Evolutionary conservation across 2,113 vertebrate genomes (phyloP).

Genomic region (Trematocara zebra): DNA sequence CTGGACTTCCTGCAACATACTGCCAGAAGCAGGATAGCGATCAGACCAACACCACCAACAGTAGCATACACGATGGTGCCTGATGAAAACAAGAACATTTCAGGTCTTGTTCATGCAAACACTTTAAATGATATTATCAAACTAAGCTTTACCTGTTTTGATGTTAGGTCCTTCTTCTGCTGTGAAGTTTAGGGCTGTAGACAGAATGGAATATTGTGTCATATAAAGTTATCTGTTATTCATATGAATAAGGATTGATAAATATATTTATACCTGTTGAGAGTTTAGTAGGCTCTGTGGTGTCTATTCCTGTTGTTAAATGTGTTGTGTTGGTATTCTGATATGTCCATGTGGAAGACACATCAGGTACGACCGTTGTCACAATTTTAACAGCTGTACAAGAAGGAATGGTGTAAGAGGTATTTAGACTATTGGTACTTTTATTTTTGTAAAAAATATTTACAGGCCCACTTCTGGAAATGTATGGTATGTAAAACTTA

Average conservation of each 20-base stretch:
- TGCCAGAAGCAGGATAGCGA: neutral
- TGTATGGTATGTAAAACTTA: neutral
- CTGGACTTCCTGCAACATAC: neutral
- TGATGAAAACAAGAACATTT: neutral
- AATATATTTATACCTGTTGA: neutral
- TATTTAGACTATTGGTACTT: neutral
- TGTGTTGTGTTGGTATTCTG: neutral
- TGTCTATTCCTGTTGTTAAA: neutral
- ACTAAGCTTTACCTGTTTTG: neutral
- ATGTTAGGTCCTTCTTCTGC: neutral
- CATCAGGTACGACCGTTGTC: neutral
- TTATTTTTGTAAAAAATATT: neutral
- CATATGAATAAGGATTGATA: neutral
- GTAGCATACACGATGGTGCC: neutral
- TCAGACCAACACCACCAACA: rapidly evolving
- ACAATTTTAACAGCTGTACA: neutral
- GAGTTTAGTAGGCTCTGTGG: neutral
- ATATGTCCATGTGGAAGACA: neutral
- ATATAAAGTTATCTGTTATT: neutral
- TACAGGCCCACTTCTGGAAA: rapidly evolving
- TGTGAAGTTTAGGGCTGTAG: neutral
- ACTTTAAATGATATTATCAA: neutral
- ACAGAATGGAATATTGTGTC: neutral
- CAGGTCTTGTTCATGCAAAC: neutral
- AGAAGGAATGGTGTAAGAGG: neutral